Base-by-base conservation (phyloP, 1,140 invertebrate genomes). In the Colletes latitarsis region DNA sequence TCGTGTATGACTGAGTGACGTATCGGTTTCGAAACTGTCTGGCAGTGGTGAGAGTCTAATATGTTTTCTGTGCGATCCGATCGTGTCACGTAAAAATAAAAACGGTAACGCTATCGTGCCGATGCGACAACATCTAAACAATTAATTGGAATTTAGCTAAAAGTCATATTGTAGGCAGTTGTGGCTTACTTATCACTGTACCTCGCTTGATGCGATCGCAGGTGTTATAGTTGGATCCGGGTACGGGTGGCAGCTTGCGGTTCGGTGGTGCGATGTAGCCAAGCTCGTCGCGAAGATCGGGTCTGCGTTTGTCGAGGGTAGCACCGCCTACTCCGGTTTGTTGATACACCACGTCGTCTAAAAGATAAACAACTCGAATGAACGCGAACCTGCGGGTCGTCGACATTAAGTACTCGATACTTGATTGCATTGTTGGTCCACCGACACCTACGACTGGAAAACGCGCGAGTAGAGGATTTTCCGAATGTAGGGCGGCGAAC, bases 241-340 rank as follows among this genome's bases (percentile, higher is more conserved):
- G 97, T 4, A 98, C 97, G 14, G 97, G 97, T 10, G 97, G 97
- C 62, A 98, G 94, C 93, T 98, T 98, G 80, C 97, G 95, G 92
- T 98, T 98, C 53, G 97, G 97, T 46, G 97, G 97, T 0, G 97
- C 97, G 90, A 98, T 98, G 93, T 98, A 98, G 46, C 97, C 97
- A 8, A 98, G 94, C 92, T 98, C 97, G 91, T 98, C 97, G 14
- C 97, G 95, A 41, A 98, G 94, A 82, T 97, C 97, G 1, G 96
- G 96, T 49, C 96, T 95, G 81, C 97, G 95, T 93, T 98, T 98
- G 92, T 97, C 97, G 86, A 98, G 93, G 1, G 97, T 98, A 68
- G 97, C 96, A 72, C 95, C 95, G 46, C 94, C 95, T 78, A 94
- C 95, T 94, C 96, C 94, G 94, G 96, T 96, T 93, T 97, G 96